Evolutionary conservation across 30 jellyfish, hydroid and myxozoan species (phyloP), one percentile per base, ranked within the genome.

Genomic region (Cassiopea xamachana): DNA sequence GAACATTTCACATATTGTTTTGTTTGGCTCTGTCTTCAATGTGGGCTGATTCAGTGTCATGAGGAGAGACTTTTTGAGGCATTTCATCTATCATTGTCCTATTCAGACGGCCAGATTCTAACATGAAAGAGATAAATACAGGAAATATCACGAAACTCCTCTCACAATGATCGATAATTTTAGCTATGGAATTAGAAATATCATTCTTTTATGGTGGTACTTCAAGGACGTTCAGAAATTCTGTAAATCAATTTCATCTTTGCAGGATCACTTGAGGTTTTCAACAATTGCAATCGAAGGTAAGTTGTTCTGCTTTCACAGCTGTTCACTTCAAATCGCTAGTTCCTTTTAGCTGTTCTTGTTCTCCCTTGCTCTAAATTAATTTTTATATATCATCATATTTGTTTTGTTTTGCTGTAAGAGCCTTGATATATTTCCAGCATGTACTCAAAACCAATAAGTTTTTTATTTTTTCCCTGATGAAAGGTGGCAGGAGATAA

Each of bases 211-310:
- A 15, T 88, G 95, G 95, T 88, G 95, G 95, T 88, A 88, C 48
- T 82, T 47, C 73, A 88, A 88, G 79, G 95, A 88, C 79, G 95
- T 88, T 73, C 73, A 74, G 18, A 88, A 88, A 58, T 88, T 78
- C 79, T 88, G 95, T 79, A 69, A 50, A 69, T 64, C 75, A 64
- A 79, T 88, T 78, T 88, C 87, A 18, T 88, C 95, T 19, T 92
- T 92, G 86, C 96, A 92, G 98, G 98, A 92, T 87, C 98, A 83
- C 79, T 79, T 92, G 96, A 87, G 98, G 75, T 86, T 92, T 69
- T 92, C 98, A 7, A 92, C 89, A 82, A 92, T 93, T 14, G 93
- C 92, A 19, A 75, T 92, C 46, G 96, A 87, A 71, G 98, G 98
- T 92, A 45, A 47, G 98, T 84, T 44, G n/a, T 44, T 6, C 77